A percentile compares a stretch with the other conserved stretches of the same genome.
These are phyloP conservation scores for Mellivora capensis DNA, from an alignment of 2,113 vertebrate genomes.

Conservation along the genomic window DNA sequence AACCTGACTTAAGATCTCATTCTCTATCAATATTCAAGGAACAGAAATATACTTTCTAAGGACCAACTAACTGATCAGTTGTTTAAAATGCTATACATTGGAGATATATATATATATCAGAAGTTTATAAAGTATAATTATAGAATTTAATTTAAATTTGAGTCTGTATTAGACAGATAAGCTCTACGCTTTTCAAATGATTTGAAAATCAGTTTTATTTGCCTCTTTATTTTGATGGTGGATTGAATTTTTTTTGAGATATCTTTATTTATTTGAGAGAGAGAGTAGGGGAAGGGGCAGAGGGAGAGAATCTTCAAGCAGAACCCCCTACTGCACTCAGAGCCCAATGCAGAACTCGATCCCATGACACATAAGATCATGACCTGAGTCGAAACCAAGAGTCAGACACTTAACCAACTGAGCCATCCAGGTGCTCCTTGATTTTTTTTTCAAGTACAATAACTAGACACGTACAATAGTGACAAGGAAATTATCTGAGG, in stretches of 20 bases:
- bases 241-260: not conserved
- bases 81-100: not conserved
- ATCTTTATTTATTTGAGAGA: not conserved
- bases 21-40: not conserved
- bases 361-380: too few species aligned
- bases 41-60: not conserved
- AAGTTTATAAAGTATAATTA: conserved; percentile 36
- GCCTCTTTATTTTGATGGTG: conserved; percentile 49
- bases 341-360: not conserved
- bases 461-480: conserved; percentile 52
- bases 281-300: not conserved
- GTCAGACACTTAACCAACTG: not conserved
- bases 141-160: conserved; percentile 47
- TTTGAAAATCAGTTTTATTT: conserved; percentile 51
- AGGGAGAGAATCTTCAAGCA: not conserved
- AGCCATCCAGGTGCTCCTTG: not conserved
- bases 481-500: conserved; percentile 42
- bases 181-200: conserved; percentile 52
- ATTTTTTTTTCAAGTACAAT: conserved; percentile 30
- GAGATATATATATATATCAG: not conserved
- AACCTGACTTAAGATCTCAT: not conserved
- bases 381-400: not conserved
- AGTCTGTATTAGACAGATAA: conserved; percentile 43
- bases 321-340: not conserved
- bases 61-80: not conserved